A percentile compares a stretch with the other conserved stretches of the same genome.
Evolutionary conservation across 2,888 invertebrate species (phyloP).

Genomic region (Emmelina monodactyla): DNA sequence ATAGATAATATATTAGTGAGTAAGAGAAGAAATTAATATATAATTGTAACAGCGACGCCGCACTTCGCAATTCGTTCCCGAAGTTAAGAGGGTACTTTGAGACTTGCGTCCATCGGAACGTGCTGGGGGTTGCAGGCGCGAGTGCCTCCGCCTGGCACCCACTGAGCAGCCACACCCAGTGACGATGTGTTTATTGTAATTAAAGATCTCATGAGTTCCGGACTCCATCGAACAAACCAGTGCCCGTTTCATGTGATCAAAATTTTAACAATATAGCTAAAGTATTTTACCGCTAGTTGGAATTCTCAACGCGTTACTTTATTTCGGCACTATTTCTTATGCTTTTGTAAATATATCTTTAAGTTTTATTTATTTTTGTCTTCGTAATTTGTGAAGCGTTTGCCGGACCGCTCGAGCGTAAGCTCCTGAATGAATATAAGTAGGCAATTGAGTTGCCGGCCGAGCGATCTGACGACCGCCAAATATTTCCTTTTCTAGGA

Average conservation of each 20-base stretch:
- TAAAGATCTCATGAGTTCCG: constrained; percentile 52
- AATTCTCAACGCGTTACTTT: constrained; percentile 42
- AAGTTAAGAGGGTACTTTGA: constrained; percentile 32
- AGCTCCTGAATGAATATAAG: not conserved
- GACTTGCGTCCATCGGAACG: constrained; percentile 29
- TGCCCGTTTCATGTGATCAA: constrained; percentile 57
- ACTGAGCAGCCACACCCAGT: constrained; percentile 25
- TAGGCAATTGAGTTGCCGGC: not conserved
- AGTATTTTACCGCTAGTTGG: constrained; percentile 56
- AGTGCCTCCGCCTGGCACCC: not conserved
- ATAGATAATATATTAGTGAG: constrained; percentile 32
- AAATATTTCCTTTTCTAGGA: constrained; percentile 44
- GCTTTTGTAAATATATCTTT: constrained; percentile 61
- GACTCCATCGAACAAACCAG: constrained; percentile 55
- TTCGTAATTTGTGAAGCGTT: constrained; percentile 18
- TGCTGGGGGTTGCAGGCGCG: constrained; percentile 47
- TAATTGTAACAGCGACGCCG: constrained; percentile 8
- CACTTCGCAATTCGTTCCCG: constrained; percentile 24
- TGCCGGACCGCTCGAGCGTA: constrained; percentile 10
- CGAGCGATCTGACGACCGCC: constrained; percentile 15
- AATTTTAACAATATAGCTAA: constrained; percentile 39
- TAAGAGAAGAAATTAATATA: constrained; percentile 18
- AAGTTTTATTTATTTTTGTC: constrained; percentile 57
- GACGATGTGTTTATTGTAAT: constrained; percentile 10
- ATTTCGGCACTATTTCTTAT: constrained; percentile 51